Base-by-base conservation (phyloP, 1,140 invertebrate species). In the Ladona fulva region DNA sequence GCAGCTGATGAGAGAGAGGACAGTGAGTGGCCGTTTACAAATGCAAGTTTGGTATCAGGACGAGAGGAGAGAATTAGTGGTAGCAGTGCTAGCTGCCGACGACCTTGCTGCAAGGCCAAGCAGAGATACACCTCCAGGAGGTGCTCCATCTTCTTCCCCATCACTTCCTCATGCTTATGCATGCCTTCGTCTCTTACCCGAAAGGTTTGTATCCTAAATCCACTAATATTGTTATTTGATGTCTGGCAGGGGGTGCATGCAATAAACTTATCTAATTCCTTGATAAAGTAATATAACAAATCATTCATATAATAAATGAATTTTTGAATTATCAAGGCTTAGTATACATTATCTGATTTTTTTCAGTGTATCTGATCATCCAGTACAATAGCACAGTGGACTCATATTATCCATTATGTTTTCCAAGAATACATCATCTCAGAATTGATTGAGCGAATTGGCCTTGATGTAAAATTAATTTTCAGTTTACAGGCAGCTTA, bases 11-110 rank as follows among this genome's bases (percentile, higher is more conserved):
- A 89, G 91, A 42, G 92, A 94, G 83, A 88, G 90, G 78, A 24
- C 24, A 8, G 24, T 94, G 78, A 91, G 89, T 37, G 92, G 92
- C 24, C 88, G 94, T 24, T 89, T 95, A 24, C 94, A 95, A 85
- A 89, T 96, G 79, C 93, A 95, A 85, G 91, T 95, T 24, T 94
- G 92, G 90, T 95, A 94, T 84, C 92, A 95, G 81, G 89, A 90
- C 24, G 93, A 95, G 81, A 88, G 93, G 44, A 90, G 89, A 79
- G 94, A 95, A 81, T 85, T 95, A 79, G 92, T 95, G 0, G 92
- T 95, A 11, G 92, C 93, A 6, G 89, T 96, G 29, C 89, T 95
- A 82, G 93, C 93, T 6, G 94, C 91, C 10, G 93, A 95, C 81
- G 93, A 95, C 84, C 87, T 96, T 79, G 92, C 92, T 52, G 82